Evolutionary conservation across 2,797 vertebrate species (phyloP).

Genomic region (Adelosebastes latens): DNA sequence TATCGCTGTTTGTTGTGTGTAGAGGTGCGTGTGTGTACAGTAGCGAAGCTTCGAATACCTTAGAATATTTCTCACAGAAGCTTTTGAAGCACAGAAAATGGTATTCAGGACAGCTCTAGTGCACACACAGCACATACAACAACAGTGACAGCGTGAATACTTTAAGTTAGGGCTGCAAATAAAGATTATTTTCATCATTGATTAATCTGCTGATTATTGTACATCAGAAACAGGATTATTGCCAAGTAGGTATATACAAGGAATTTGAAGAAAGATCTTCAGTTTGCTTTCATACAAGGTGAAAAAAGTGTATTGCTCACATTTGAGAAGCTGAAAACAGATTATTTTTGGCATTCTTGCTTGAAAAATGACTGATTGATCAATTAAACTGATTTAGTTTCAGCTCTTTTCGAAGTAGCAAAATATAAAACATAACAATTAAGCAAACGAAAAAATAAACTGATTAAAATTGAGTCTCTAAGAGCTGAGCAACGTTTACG

Average conservation of each 20-base stretch:
- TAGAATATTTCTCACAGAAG: too few species aligned
- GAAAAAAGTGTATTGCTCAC: neutral
- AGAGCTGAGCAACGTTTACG: neutral
- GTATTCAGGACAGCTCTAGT: too few species aligned
- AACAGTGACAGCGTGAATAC: neutral
- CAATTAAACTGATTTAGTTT: neutral
- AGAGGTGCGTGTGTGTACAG: too few species aligned
- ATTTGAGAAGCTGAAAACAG: neutral
- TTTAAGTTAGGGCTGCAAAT: neutral
- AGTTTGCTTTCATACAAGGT: neutral
- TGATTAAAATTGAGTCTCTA: neutral
- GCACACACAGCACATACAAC: neutral
- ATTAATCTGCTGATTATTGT: neutral
- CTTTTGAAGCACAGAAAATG: too few species aligned
- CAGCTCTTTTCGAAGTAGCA: neutral
- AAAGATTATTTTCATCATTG: neutral
- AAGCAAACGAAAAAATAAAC: neutral
- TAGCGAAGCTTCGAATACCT: too few species aligned
- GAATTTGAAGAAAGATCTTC: too few species aligned
- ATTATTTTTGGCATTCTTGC: neutral
- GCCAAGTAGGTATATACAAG: neutral
- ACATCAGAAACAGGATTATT: neutral
- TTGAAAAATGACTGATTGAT: neutral
- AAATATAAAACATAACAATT: neutral
- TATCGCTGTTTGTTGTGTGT: too few species aligned